These are phyloP conservation scores for Norana najaformis DNA, from an alignment of 2,888 invertebrate species.

Conservation along the genomic window DNA sequence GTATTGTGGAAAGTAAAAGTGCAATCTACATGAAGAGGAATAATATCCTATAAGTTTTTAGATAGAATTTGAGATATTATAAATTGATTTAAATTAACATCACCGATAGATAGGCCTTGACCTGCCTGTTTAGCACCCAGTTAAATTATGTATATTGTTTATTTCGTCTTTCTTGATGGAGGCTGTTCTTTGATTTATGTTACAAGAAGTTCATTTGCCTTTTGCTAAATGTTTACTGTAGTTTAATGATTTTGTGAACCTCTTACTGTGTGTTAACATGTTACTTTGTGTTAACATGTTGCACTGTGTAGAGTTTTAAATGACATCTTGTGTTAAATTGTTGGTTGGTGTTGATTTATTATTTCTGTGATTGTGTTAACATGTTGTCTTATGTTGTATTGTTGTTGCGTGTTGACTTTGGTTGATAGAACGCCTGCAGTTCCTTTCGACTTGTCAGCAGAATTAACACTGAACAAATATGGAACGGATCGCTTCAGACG, in stretches of 20 bases:
- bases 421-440: constrained; percentile 26
- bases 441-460: constrained; percentile 9
- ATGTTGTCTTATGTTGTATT: background rate
- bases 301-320: background rate
- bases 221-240: background rate
- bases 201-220: too few relatives aligned
- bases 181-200: too few relatives aligned
- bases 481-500: constrained; percentile 15
- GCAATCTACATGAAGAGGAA: too few relatives aligned
- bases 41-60: too few relatives aligned
- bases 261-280: background rate
- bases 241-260: too few relatives aligned
- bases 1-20: too few relatives aligned
- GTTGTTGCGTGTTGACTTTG: background rate
- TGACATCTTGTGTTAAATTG: background rate
- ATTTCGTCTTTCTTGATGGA: too few relatives aligned
- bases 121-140: too few relatives aligned
- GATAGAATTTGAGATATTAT: too few relatives aligned
- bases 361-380: background rate
- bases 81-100: too few relatives aligned
- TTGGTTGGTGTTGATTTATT: background rate
- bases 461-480: background rate
- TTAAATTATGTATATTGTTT: too few relatives aligned
- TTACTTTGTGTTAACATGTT: background rate
- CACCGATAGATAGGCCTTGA: too few relatives aligned